phyloP scores from a whole-genome alignment of 2,888 invertebrate species.

The Eupithecia tripunctaria region DNA sequence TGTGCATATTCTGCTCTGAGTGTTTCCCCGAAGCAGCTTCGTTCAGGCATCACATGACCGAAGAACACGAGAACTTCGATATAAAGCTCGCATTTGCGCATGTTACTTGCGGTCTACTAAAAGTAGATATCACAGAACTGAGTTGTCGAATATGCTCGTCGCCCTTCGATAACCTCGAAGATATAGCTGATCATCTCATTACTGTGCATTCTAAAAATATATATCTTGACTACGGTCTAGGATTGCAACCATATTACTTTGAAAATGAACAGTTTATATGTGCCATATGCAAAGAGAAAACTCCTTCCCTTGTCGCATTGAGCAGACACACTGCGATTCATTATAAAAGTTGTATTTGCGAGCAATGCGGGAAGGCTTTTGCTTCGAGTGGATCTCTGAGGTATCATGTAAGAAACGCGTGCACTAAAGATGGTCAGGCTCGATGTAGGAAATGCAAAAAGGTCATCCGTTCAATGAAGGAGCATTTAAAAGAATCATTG shows the following conservation, averaged over 20 bases:
- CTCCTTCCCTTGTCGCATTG: slow-evolving; percentile 57
- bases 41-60: slow-evolving; percentile 55
- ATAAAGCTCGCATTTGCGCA: slow-evolving; percentile 51
- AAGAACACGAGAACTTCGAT: slow-evolving; percentile 45
- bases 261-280: slow-evolving; percentile 52
- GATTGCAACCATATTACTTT: slow-evolving; percentile 65
- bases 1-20: slow-evolving; percentile 70
- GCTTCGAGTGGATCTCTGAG: slow-evolving; percentile 56
- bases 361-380: slow-evolving; percentile 68
- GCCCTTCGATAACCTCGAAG: slow-evolving; percentile 50
- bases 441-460: slow-evolving; percentile 58
- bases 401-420: slow-evolving; percentile 52
- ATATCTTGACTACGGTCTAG: slow-evolving; percentile 55
- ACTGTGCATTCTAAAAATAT: slow-evolving; percentile 53
- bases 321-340: slow-evolving; percentile 67
- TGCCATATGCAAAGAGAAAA: slow-evolving; percentile 57
- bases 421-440: slow-evolving; percentile 46
- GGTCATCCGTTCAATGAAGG: slow-evolving; percentile 55
- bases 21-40: slow-evolving; percentile 52
- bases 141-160: slow-evolving; percentile 60
- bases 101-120: slow-evolving; percentile 46
- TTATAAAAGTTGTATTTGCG: slow-evolving; percentile 65
- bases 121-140: slow-evolving; percentile 63
- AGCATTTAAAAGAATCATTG: slow-evolving; percentile 53
- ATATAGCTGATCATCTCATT: slow-evolving; percentile 56